Evolutionary conservation across 2,113 vertebrate genomes (phyloP), one percentile per base, ranked within the genome.

Genomic region (Brachypodius melanocephalos): DNA sequence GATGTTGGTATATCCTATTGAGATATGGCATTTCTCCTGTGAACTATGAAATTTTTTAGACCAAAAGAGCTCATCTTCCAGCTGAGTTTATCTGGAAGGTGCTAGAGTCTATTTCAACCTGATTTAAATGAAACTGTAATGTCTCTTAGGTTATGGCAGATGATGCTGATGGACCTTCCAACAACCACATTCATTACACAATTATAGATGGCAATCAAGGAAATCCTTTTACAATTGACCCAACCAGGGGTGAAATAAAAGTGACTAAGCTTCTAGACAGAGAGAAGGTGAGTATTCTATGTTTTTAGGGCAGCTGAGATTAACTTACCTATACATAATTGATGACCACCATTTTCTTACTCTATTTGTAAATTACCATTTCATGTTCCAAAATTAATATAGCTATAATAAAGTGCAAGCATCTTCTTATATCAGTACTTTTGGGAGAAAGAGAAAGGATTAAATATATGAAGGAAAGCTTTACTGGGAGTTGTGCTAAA

Each of bases 201-300:
- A 99, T 99, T 78, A 97, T 98, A 92, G 98, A 98, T 5, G 99
- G 99, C 43, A 99, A 99, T 97, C 98, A 98, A 87, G 99, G 99
- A 93, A 99, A 97, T 92, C 98, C 98, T 9, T 99, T 99, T 96
- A 98, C 98, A 65, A 98, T 99, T 85, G 99, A 99, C 90, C 98
- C 98, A 3, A 36, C 98, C 36, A 97, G 97, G 76, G 99, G 99
- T 82, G 98, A 99, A 97, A 98, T 99, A 72, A 99, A 98, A 97
- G 98, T 99, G 40, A 98, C 98, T 65, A 98, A 98, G 71, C 98
- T 98, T 97, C 98, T 99, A 59, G 99, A 99, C 97, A 97, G 99
- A 97, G 99, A 99, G 95, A 98, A 98, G 93, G 99, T 99, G 95
- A 96, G 97, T 43, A 74, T 55, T 72, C 59, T 7, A 6, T 61